A percentile compares a stretch with the other conserved stretches of the same genome.
These are phyloP conservation scores for Fragariocoptes setiger DNA, from an alignment of 1,140 invertebrate species.

Conservation along the genomic window DNA sequence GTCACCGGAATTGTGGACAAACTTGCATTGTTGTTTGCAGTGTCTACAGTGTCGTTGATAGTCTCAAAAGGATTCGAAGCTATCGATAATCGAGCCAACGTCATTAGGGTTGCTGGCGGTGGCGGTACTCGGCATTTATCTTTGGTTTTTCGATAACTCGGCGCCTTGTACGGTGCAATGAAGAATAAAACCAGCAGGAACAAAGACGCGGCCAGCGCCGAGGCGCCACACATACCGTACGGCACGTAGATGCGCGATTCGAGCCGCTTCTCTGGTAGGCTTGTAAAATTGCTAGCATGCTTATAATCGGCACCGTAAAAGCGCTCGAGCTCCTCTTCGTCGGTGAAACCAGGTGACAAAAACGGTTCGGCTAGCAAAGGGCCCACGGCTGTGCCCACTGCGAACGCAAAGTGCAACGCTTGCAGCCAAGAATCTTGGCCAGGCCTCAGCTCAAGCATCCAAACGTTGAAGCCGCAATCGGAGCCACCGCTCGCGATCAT, in stretches of 20 bases:
- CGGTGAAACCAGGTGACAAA: conserved; percentile 11
- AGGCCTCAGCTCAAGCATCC: conserved; percentile 21
- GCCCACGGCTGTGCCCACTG: conserved; percentile 21
- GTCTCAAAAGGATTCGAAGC: no score
- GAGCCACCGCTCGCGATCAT: conserved; percentile 5
- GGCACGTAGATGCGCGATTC: conserved; percentile 7
- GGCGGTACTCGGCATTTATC: no score
- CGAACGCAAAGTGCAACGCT: conserved; percentile 23
- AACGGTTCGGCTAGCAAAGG: conserved; percentile 21
- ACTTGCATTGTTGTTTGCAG: no score
- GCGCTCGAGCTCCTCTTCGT: no score
- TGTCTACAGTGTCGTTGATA: no score
- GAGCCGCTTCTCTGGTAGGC: not conserved
- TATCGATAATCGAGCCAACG: no score
- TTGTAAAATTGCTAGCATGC: not conserved
- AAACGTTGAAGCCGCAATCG: conserved; percentile 20
- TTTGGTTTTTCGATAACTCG: no score
- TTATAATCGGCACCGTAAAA: no score
- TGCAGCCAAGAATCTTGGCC: conserved; percentile 18
- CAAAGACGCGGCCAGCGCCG: not conserved
- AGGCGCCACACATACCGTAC: conserved; percentile 5
- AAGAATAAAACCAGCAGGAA: no score
- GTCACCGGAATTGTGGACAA: no score
- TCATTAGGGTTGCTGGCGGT: no score
- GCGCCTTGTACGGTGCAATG: no score